Percentiles rank a stretch among this genome's conserved stretches.
Conservation (phyloP, 2,797 vertebrate species). For the Lepilemur ruficaudatus region DNA sequence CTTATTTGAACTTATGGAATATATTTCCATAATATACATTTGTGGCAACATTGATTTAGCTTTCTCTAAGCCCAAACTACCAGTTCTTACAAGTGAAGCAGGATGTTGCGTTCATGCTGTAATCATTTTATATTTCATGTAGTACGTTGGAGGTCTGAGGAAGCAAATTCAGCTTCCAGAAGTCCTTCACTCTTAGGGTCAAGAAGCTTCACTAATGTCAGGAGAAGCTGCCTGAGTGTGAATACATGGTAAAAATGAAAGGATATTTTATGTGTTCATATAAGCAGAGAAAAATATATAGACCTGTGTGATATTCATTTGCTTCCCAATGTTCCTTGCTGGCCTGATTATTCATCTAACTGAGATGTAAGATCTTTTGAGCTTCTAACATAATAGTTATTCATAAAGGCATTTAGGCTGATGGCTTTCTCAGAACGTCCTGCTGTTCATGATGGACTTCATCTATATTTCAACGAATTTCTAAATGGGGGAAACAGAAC, state of each 20-base stretch:
- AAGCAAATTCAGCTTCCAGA: neutral
- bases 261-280: neutral
- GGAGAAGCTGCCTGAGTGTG: neutral
- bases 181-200: neutral
- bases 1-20: neutral
- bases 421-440: conserved; percentile 44
- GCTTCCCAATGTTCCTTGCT: neutral
- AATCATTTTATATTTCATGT: neutral
- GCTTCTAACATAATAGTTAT: conserved; percentile 51
- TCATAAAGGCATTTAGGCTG: conserved; percentile 66
- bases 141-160: neutral
- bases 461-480: conserved; percentile 74
- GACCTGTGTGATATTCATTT: neutral
- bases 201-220: neutral
- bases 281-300: neutral
- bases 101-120: neutral
- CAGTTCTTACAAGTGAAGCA: neutral
- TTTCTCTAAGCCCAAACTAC: neutral
- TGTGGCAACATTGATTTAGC: neutral
- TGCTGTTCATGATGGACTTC: conserved; percentile 50
- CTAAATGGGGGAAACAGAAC: conserved; percentile 64
- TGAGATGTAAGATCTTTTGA: conserved; percentile 50
- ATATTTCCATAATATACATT: neutral
- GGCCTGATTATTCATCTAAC: conserved; percentile 56
- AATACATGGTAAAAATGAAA: neutral